Evolutionary conservation across 2,797 vertebrate species (phyloP).

Genomic region (Sphaeramia orbicularis): DNA sequence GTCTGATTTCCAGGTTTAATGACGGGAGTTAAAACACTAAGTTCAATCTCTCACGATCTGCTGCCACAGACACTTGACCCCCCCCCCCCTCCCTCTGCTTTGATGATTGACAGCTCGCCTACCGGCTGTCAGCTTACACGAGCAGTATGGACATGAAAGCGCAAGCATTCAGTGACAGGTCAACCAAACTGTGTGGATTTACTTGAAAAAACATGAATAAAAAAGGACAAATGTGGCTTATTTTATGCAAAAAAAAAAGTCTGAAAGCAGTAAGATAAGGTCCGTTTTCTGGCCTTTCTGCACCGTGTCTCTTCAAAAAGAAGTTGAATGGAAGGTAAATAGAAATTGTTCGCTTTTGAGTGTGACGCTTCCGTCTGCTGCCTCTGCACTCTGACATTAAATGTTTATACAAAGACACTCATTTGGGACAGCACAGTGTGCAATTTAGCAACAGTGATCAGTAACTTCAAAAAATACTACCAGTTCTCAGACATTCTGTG

Average conservation of each 20-base stretch:
- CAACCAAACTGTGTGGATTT: conserved; percentile 9
- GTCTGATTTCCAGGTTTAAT: no score
- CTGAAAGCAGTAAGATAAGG: conserved; percentile 11
- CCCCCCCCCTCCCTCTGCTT: no score
- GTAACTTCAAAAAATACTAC: no score
- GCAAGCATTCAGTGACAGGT: background rate
- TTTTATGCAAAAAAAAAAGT: background rate
- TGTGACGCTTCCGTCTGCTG: background rate
- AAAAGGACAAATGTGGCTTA: background rate
- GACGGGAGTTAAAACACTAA: no score
- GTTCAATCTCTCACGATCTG: no score
- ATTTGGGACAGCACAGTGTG: background rate
- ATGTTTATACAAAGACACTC: background rate
- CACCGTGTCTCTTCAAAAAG: background rate
- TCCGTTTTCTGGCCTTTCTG: background rate
- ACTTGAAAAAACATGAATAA: conserved; percentile 1
- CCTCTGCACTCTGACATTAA: background rate
- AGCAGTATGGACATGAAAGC: background rate
- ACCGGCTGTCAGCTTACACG: background rate
- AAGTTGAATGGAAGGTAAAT: conserved; percentile 6
- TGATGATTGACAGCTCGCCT: no score
- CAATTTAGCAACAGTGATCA: no score
- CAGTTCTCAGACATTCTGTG: background rate
- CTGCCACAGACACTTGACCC: no score
- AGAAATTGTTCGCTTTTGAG: conserved; percentile 4